Percentiles rank a stretch among this genome's conserved stretches.
These are phyloP conservation scores for Neodon shergylaensis DNA, from an alignment of 2,113 vertebrate species.

Conservation along the genomic window DNA sequence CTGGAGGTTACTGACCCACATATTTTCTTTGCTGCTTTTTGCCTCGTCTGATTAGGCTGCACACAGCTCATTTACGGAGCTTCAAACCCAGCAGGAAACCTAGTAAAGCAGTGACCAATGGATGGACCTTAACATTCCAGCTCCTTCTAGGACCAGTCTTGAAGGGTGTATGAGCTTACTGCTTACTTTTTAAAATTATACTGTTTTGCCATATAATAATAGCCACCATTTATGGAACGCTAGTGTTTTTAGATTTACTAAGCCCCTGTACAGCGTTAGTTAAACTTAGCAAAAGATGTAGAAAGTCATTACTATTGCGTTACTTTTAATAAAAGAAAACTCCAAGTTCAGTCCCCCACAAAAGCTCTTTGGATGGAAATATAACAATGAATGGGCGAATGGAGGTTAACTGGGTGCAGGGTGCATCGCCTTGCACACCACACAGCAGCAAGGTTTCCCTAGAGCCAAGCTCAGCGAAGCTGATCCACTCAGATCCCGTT, in stretches of 20 bases:
- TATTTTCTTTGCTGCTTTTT: constrained; percentile 17
- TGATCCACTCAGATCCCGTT: neutral
- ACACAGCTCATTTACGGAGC: neutral
- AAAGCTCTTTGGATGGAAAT: neutral
- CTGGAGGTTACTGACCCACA: neutral
- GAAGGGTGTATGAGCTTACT: neutral
- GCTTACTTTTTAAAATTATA: neutral
- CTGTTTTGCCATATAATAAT: neutral
- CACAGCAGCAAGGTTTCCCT: neutral
- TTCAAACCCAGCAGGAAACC: neutral
- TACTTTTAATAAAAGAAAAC: neutral
- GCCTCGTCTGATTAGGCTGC: neutral
- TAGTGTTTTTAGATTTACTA: neutral
- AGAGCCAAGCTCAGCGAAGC: neutral
- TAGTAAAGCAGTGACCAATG: neutral
- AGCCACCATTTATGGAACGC: neutral
- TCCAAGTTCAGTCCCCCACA: neutral
- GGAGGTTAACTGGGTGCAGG: neutral
- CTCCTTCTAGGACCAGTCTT: neutral
- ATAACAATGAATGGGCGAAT: neutral
- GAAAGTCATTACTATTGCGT: neutral
- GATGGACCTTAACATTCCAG: neutral
- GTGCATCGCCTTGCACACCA: neutral
- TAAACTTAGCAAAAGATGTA: neutral
- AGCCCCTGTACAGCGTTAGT: neutral